Percentiles rank a stretch among this genome's conserved stretches.
Conservation (phyloP, 2,797 vertebrate species). For the Myotis myotis region DNA sequence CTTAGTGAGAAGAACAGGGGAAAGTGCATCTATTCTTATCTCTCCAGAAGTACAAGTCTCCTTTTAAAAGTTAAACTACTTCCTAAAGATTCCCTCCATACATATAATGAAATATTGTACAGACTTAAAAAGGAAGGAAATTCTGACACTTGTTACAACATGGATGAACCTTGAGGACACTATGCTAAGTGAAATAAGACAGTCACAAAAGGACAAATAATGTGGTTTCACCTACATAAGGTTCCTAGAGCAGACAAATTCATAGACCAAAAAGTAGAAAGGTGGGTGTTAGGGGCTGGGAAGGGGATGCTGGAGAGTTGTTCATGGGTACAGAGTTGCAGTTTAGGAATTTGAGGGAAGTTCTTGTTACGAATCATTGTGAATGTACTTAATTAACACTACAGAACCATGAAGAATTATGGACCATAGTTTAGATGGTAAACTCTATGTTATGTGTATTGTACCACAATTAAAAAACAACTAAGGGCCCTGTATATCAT, state of each 20-base stretch:
- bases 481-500: not conserved
- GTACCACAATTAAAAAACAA: not conserved
- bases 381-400: not conserved
- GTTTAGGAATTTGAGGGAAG: not conserved
- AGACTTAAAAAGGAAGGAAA: constrained; percentile 20
- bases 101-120: not conserved
- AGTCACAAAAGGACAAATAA: not conserved
- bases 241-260: not conserved
- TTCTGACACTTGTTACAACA: not conserved
- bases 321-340: not conserved
- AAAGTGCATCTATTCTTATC: not conserved
- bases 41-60: not conserved
- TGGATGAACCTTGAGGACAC: not conserved
- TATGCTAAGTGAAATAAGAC: not conserved
- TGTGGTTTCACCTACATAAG: not conserved
- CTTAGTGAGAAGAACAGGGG: not conserved
- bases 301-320: not conserved
- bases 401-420: not conserved
- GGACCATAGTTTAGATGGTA: not conserved
- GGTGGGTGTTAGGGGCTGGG: not conserved
- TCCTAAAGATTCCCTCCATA: not conserved
- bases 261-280: not conserved
- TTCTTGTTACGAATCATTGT: not conserved
- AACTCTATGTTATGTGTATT: not conserved
- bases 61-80: not conserved